Conservation (phyloP, 2,113 vertebrate species). For the Nanorana parkeri region DNA sequence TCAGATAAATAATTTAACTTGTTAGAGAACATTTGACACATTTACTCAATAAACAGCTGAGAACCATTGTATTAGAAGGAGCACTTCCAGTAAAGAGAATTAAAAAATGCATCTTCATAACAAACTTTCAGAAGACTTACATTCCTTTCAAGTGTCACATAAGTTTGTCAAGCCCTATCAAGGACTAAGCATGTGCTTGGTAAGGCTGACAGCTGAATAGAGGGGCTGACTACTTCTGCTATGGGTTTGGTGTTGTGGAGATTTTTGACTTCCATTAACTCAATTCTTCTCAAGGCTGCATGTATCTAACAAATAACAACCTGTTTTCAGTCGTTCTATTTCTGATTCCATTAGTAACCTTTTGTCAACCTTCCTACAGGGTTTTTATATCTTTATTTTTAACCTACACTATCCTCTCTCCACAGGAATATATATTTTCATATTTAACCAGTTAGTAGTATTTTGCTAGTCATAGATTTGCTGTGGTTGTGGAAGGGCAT, state of each 20-base stretch:
- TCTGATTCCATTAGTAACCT: constrained; percentile 56
- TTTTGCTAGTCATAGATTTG: no score
- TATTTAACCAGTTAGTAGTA: no score
- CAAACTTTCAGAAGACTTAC: background rate
- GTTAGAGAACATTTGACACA: background rate
- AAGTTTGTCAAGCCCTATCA: background rate
- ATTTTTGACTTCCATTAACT: constrained; percentile 47
- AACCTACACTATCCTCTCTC: background rate
- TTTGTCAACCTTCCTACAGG: constrained; percentile 33
- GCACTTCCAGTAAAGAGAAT: background rate
- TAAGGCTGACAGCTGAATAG: constrained; percentile 26
- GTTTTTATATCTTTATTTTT: constrained; percentile 28
- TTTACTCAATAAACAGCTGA: background rate
- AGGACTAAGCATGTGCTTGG: background rate
- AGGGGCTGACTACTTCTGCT: constrained; percentile 19
- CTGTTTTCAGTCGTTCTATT: constrained; percentile 38
- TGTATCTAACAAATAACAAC: constrained; percentile 40
- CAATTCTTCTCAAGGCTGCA: constrained; percentile 40
- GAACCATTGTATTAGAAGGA: background rate
- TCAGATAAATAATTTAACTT: no score
- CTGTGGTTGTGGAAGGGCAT: no score
- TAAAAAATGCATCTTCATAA: background rate
- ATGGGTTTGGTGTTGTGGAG: constrained; percentile 6
- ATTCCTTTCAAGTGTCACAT: constrained; percentile 13
- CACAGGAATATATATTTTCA: no score